Evolutionary conservation across 2,113 vertebrate species (phyloP), one percentile per base, ranked within the genome.

Genomic region (Leucosticte australis): DNA sequence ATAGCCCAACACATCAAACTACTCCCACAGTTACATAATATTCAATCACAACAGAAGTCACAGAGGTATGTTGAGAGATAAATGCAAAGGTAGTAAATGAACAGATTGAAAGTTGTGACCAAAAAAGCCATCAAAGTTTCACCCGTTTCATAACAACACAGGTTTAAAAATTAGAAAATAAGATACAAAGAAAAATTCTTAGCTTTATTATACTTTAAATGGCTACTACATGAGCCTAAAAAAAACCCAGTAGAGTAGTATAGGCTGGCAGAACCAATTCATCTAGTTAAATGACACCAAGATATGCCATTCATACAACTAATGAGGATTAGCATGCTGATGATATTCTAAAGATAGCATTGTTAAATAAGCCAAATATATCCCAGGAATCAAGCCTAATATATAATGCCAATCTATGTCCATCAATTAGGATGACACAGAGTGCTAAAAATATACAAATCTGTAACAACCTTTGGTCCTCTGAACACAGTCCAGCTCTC

Each of bases 281-380:
- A 71, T 89, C 91, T 91, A 70, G 95, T 91, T 96, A 97, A 97
- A 96, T 86, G 94, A 97, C 94, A 96, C 87, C 89, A 80, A 94
- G 94, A 92, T 95, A 97, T 94, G 95, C 69, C 86, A 92, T 95
- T 94, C 63, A 63, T 37, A 95, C 71, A 83, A 56, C 92, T 95
- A 92, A 86, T 92, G 84, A 91, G 96, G 96, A 97, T 97, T 97
- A 98, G 69, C 89, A 7, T 97, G 90, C 78, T 97, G 94, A 88
- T 93, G 62, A 89, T 82, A 93, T 93, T 95, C 96, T 95, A 91
- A 97, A 97, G 83, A 95, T 93, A 96, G 94, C 91, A 93, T 96
- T 97, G 96, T 97, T 96, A 96, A 98, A 95, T 97, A 96, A 97
- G 95, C 93, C 94, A 76, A 78, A 86, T 79, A 87, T 88, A 97